phyloP scores from a whole-genome alignment of 2,113 vertebrate genomes.

The Gasterosteus aculeatus region DNA sequence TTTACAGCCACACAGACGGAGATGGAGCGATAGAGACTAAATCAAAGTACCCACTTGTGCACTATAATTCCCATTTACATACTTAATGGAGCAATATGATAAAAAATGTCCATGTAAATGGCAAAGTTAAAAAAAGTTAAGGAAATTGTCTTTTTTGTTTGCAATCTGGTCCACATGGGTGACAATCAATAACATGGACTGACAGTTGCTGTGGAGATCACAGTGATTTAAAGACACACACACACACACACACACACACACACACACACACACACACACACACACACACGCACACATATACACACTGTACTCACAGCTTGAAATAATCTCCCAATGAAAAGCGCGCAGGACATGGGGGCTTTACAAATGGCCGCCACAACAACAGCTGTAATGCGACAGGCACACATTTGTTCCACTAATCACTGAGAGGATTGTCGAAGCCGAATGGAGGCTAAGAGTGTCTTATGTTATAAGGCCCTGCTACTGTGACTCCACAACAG shows the following conservation, averaged over 20 bases:
- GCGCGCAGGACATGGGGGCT: constrained; percentile 44
- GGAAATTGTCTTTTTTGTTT: constrained; percentile 22
- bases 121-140: constrained; percentile 12
- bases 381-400: constrained; percentile 64
- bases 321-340: constrained; percentile 57
- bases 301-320: constrained; percentile 16
- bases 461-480: constrained; percentile 58
- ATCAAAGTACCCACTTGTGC: constrained; percentile 40
- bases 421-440: constrained; percentile 60
- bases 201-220: constrained; percentile 45
- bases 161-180: constrained; percentile 9
- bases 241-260: constrained; percentile 11
- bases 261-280: not conserved
- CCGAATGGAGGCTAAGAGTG: constrained; percentile 55
- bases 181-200: constrained; percentile 36
- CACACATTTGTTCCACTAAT: constrained; percentile 75
- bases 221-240: constrained; percentile 25
- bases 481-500: not conserved
- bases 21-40: constrained; percentile 19
- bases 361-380: constrained; percentile 56
- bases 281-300: not conserved
- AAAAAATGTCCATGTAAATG: constrained; percentile 59
- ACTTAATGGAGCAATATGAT: constrained; percentile 42
- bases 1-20: constrained; percentile 45
- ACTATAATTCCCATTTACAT: constrained; percentile 47